Conservation (phyloP, 2,113 vertebrate genomes). For the Ceuthmochares aereus region DNA sequence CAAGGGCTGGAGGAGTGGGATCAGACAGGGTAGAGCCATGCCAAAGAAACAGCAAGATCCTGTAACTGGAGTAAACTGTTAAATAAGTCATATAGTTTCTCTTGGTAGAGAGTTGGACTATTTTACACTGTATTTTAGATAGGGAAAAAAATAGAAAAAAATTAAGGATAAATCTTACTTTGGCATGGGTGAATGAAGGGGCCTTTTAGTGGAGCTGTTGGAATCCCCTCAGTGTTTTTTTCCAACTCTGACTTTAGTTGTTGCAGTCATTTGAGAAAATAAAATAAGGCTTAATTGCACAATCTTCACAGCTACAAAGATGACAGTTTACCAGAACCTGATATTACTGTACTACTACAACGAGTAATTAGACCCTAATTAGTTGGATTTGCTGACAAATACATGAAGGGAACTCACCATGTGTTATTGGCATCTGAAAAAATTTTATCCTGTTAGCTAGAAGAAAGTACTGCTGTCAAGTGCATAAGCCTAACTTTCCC, state of each 20-base stretch:
- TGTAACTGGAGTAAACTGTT: background rate
- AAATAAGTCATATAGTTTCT: background rate
- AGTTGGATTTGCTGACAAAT: slow-evolving; percentile 60
- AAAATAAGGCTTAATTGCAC: slow-evolving; percentile 25
- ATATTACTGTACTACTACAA: slow-evolving; percentile 10
- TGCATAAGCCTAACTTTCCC: background rate
- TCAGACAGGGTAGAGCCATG: background rate
- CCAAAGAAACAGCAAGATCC: background rate
- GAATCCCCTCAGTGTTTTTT: background rate
- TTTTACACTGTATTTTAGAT: background rate
- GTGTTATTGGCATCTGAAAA: slow-evolving; percentile 52
- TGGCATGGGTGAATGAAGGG: background rate
- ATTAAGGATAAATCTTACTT: background rate
- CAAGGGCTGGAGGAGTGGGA: background rate
- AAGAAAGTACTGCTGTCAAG: slow-evolving; percentile 20
- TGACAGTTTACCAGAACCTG: slow-evolving; percentile 42
- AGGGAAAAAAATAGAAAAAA: background rate
- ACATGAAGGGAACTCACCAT: slow-evolving; percentile 5
- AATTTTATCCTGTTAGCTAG: background rate
- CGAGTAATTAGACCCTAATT: slow-evolving; percentile 59
- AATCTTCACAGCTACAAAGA: slow-evolving; percentile 3
- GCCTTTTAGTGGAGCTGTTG: background rate
- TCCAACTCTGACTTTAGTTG: background rate
- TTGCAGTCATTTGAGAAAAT: background rate
- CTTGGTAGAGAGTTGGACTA: background rate